Evolutionary conservation across 2,888 invertebrate species (phyloP).

Genomic region (Drosophila austrosaltans): DNA sequence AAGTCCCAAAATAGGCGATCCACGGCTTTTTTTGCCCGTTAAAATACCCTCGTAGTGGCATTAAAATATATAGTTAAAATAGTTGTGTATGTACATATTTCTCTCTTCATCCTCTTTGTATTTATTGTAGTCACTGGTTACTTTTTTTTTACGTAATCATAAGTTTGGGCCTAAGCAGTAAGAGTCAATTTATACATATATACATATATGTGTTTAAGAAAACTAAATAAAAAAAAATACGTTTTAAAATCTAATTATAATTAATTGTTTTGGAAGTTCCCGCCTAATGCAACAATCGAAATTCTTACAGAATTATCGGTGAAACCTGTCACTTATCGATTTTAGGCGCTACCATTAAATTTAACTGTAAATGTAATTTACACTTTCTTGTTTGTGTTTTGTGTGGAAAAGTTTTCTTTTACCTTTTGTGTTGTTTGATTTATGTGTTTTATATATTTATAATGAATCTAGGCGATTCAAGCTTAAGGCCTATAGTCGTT

Average conservation of each 20-base stretch:
- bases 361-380: conserved; percentile 2
- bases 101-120: conserved; percentile 41
- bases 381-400: not conserved
- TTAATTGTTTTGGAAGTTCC: not conserved
- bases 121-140: conserved; percentile 58
- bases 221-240: not conserved
- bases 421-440: not conserved
- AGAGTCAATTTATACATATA: conserved; percentile 16
- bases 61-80: not conserved
- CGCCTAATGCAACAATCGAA: not conserved
- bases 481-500: conserved; percentile 64
- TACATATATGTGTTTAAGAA: conserved; percentile 1
- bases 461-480: conserved; percentile 77
- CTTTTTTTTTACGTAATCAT: conserved; percentile 17
- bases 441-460: not conserved
- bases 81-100: conserved; percentile 42
- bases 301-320: not conserved
- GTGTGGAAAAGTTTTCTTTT: not conserved
- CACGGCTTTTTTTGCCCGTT: conserved; percentile 90
- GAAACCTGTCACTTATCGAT: not conserved
- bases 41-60: conserved; percentile 83
- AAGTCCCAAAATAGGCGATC: conserved; percentile 91
- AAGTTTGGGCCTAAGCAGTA: conserved; percentile 16
- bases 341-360: not conserved
- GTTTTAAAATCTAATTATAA: not conserved